Evolutionary conservation across 1,140 invertebrate genomes (phyloP).

Genomic region (Drosophila dunni): DNA sequence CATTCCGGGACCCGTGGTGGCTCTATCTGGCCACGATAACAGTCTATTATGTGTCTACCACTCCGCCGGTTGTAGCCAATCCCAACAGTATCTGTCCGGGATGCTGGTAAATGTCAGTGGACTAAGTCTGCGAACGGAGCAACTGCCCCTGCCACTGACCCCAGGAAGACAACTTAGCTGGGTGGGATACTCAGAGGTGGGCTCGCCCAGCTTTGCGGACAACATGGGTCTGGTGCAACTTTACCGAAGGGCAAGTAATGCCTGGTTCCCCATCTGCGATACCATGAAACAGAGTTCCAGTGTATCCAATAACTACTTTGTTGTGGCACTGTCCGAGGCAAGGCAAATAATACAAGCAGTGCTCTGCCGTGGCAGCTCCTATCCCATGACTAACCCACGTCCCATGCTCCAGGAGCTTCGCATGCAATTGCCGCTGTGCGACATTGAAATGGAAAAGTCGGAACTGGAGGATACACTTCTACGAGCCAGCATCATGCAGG

Average conservation of each 20-base stretch:
- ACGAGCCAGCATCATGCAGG: slow-evolving; percentile 87
- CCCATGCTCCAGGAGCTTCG: slow-evolving; percentile 91
- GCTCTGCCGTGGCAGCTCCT: slow-evolving; percentile 93
- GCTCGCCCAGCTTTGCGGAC: slow-evolving; percentile 89
- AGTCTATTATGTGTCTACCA: slow-evolving; percentile 93
- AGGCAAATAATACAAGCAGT: slow-evolving; percentile 92
- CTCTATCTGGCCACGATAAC: slow-evolving; percentile 87
- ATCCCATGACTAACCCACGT: slow-evolving; percentile 93
- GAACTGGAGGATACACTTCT: slow-evolving; percentile 92
- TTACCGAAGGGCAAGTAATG: slow-evolving; percentile 87
- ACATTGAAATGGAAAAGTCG: slow-evolving; percentile 92
- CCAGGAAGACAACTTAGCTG: slow-evolving; percentile 90
- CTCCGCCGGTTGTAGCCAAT: slow-evolving; percentile 82
- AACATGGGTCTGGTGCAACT: slow-evolving; percentile 88
- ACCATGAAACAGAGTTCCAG: slow-evolving; percentile 88
- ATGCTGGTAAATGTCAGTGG: slow-evolving; percentile 84
- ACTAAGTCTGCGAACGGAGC: slow-evolving; percentile 61
- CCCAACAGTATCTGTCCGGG: slow-evolving; percentile 87
- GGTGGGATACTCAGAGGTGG: slow-evolving; percentile 93
- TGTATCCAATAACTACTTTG: slow-evolving; percentile 92
- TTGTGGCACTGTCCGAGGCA: slow-evolving; percentile 91
- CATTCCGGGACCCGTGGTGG: slow-evolving; percentile 90
- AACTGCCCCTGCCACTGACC: slow-evolving; percentile 88
- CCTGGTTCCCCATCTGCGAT: slow-evolving; percentile 93
- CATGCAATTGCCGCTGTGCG: slow-evolving; percentile 92